A percentile compares a stretch with the other conserved stretches of the same genome.
Evolutionary conservation across 1,140 invertebrate genomes (phyloP).

Genomic region (Drosophila arizonae): DNA sequence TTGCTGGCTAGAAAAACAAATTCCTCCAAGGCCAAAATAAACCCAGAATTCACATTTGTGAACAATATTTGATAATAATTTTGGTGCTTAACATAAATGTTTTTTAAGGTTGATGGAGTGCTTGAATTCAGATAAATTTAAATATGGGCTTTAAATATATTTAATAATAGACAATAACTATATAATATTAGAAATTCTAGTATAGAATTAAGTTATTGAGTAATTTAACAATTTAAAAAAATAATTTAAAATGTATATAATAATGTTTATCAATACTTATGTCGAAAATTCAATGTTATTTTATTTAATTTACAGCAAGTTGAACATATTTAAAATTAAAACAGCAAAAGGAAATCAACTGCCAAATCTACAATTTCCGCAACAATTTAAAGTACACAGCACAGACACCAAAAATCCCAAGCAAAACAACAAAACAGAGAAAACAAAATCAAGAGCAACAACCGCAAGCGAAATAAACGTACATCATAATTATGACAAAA

Average conservation of each 20-base stretch:
- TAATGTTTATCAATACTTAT: constrained; percentile 28
- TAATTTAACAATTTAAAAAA: too few species aligned
- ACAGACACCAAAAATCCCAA: not conserved
- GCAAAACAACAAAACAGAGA: too few species aligned
- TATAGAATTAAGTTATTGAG: too few species aligned
- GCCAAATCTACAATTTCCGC: constrained; percentile 16
- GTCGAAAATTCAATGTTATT: constrained; percentile 16
- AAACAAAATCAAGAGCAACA: constrained; percentile 46
- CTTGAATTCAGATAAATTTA: too few species aligned
- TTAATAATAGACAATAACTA: too few species aligned
- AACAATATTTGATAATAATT: too few species aligned
- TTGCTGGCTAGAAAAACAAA: not conserved
- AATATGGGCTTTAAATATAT: too few species aligned
- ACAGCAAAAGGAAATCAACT: constrained; percentile 19
- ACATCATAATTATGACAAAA: constrained; percentile 74
- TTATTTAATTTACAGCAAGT: constrained; percentile 57
- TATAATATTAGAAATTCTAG: too few species aligned
- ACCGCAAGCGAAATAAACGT: constrained; percentile 61
- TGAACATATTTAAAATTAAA: constrained; percentile 35
- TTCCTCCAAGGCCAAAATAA: not conserved
- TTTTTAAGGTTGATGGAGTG: too few species aligned
- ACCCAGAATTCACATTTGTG: not conserved
- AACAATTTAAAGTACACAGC: constrained; percentile 23
- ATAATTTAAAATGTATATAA: not conserved
- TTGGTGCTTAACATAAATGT: too few species aligned